Base-by-base conservation (phyloP, 2,797 vertebrate genomes). In the Mus caroli region DNA sequence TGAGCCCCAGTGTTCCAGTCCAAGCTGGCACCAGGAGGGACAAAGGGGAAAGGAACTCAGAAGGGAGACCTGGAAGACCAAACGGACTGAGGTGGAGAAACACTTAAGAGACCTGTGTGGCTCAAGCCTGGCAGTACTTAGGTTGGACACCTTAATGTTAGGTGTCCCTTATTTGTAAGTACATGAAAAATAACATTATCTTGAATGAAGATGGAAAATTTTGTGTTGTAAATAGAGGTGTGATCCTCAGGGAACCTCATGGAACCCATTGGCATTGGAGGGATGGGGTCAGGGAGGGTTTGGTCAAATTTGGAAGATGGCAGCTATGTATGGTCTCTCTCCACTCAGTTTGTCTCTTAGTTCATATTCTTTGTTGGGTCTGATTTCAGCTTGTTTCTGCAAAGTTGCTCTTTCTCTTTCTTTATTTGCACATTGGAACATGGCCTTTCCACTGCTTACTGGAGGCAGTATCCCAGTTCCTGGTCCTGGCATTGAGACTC, bases 361-460 rank as follows among this genome's bases (percentile, higher is more conserved):
- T 89, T 88, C 37, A 11, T 13, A 75, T 76, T 93, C 87, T 96
- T 78, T 40, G 83, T 84, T 6, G 34, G 34, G 56, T 83, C 83
- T 89, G 13, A 50, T 76, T 56, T 83, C 37, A n/a, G 12, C 46
- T 92, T 86, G 62, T 64, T 37, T 86, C 50, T 82, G 2, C 17
- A 83, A 22, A 92, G 9, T 50, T 78, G 67, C n/a, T 54, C 60
- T 83, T 86, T 92, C 43, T 87, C 46, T 46, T 46, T 90, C 76
- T 86, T 17, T 37, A 79, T 84, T 76, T 54, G 76, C 43, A 22
- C 67, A 64, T 84, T 89, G 37, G 67, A 75, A 79, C 40, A 46
- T 22, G 17, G 22, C 50, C 76, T 90, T 90, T 62, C 64, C 12
- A 31, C 4, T 60, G 79, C 31, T 91, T 80, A 54, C 15, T 12